Conservation (phyloP, 23 tunicate species). For the Ascidia mentula region DNA sequence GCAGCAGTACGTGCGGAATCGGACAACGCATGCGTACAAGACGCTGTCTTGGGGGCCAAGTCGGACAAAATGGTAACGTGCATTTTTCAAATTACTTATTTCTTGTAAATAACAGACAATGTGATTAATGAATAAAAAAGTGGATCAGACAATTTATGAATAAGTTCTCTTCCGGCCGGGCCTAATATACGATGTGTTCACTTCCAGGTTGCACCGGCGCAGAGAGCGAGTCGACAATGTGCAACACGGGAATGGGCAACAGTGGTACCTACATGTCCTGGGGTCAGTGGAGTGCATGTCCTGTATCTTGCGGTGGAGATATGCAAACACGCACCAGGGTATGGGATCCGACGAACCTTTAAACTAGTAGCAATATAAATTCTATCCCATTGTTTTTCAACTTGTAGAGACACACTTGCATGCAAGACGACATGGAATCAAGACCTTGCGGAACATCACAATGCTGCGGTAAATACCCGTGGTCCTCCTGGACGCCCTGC, state of each 20-base stretch:
- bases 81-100: background rate
- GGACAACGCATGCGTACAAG: conserved; percentile 66
- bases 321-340: conserved; percentile 44
- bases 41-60: conserved; percentile 54
- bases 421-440: conserved; percentile 27
- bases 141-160: background rate
- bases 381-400: background rate
- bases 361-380: background rate
- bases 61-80: conserved; percentile 50
- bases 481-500: conserved; percentile 87
- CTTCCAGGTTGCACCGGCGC: conserved; percentile 65
- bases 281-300: conserved; percentile 74
- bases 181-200: background rate
- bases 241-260: conserved; percentile 44
- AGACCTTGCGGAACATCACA: conserved; percentile 33
- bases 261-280: conserved; percentile 46
- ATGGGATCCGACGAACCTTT: background rate
- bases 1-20: conserved; percentile 77
- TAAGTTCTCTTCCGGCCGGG: background rate
- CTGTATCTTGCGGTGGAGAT: conserved; percentile 79
- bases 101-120: background rate
- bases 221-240: conserved; percentile 35
- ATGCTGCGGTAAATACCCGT: conserved; percentile 59
- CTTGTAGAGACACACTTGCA: conserved; percentile 63
- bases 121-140: background rate